phyloP scores from a whole-genome alignment of 2,888 invertebrate genomes.

The Drosophila limbata region DNA sequence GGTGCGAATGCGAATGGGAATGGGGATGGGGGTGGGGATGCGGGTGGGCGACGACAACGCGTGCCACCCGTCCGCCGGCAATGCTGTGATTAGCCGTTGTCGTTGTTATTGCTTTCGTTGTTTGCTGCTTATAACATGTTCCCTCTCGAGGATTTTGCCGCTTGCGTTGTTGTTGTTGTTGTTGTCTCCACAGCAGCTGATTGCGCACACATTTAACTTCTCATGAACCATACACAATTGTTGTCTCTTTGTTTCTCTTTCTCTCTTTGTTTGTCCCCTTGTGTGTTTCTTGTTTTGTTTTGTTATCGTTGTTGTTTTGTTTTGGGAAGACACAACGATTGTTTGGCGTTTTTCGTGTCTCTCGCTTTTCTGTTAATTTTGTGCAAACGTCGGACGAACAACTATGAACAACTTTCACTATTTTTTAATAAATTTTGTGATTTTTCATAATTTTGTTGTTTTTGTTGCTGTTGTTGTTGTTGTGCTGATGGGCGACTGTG shows the following conservation, averaged over 20 bases:
- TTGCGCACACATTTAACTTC: slow-evolving; percentile 22
- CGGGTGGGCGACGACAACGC: slow-evolving; percentile 58
- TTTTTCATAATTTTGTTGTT: slow-evolving; percentile 75
- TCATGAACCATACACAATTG: slow-evolving; percentile 19
- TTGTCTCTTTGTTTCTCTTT: slow-evolving; percentile 14
- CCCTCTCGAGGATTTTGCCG: slow-evolving; percentile 17
- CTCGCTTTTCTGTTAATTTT: slow-evolving; percentile 76
- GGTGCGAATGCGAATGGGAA: slow-evolving; percentile 10
- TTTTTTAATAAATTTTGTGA: slow-evolving; percentile 79
- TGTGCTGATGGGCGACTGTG: slow-evolving; percentile 45
- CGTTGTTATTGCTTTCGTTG: slow-evolving; percentile 15
- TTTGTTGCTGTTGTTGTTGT: slow-evolving; percentile 53
- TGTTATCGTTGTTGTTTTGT: slow-evolving; percentile 26
- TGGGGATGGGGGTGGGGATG: slow-evolving; percentile 26
- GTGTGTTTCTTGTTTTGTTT: slow-evolving; percentile 14
- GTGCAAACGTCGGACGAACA: slow-evolving; percentile 64
- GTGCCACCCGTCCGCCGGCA: slow-evolving; percentile 55
- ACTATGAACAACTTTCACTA: slow-evolving; percentile 81
- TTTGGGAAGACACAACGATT: slow-evolving; percentile 51
- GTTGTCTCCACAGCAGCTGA: slow-evolving; percentile 28
- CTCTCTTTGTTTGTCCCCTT: slow-evolving; percentile 34
- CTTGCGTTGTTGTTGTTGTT: slow-evolving; percentile 11
- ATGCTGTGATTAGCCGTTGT: slow-evolving; percentile 60
- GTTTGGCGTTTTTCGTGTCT: slow-evolving; percentile 67
- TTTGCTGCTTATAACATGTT: slow-evolving; percentile 57